Evolutionary conservation across 2,113 vertebrate genomes (phyloP).

Genomic region (Gadus chalcogrammus): DNA sequence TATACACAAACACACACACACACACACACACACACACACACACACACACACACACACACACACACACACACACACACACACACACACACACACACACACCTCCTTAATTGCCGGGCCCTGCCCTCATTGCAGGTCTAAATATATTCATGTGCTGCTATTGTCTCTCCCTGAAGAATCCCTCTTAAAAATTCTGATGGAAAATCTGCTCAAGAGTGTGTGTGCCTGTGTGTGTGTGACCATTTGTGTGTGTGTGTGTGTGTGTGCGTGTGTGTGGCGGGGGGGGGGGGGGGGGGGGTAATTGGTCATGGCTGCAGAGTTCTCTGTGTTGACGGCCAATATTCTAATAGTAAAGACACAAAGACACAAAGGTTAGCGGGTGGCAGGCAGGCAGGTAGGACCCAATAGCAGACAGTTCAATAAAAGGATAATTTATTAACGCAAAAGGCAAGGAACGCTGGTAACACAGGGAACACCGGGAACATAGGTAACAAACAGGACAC

Average conservation of each 20-base stretch:
- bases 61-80: slow-evolving; percentile 18
- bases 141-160: slow-evolving; percentile 54
- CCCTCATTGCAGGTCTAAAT: slow-evolving; percentile 59
- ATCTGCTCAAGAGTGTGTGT: background rate
- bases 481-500: no score
- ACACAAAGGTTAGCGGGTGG: no score
- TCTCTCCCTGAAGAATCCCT: slow-evolving; percentile 41
- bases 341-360: no score
- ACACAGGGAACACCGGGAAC: no score
- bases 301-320: no score
- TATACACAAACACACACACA: background rate
- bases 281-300: no score
- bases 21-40: slow-evolving; percentile 10
- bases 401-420: no score
- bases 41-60: slow-evolving; percentile 36
- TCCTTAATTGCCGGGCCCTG: slow-evolving; percentile 48
- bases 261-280: no score
- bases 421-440: no score
- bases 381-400: no score
- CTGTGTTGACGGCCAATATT: no score
- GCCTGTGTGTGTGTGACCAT: background rate
- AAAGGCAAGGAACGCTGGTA: no score
- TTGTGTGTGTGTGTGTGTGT: background rate
- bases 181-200: slow-evolving; percentile 29
- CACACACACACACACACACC: slow-evolving; percentile 25